Base-by-base conservation (phyloP, 2,797 vertebrate species). In the Helarctos malayanus region DNA sequence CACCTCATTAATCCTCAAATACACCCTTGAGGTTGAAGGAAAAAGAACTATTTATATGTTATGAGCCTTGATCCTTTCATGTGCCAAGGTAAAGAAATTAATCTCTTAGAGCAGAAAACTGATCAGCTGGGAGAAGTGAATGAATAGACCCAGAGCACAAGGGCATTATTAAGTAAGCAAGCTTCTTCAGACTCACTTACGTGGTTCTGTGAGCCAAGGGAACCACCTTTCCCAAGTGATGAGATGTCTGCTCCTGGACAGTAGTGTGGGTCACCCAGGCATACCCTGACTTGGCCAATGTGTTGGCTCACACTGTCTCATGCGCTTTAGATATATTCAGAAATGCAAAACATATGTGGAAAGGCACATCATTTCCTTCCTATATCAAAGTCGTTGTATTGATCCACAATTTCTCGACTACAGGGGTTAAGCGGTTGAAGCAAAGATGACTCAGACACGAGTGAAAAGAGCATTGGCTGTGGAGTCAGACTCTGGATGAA, bases 1-100 rank as follows among this genome's bases (percentile, higher is more conserved):
- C 94, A 94, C 92, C 45, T 94, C 92, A 97, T 97, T 97, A 97
- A 97, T 98, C 93, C 94, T 96, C 84, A 96, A 82, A 94, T 32
- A 97, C 13, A 93, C 56, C 41, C 97, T 93, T 96, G 69, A 76
- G 71, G 73, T 35, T 76, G 21, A 93, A 91, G 54, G 18, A 79
- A 71, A 94, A 52, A 79, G 57, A 95, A 88, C 94, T 73, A 90
- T 95, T 96, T 93, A 76, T 96, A 85, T 47, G 32, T 75, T 73
- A 91, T 73, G 41, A 92, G 90, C 15, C 68, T 97, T 94, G 68
- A 97, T 89, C 47, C 65, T 95, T 91, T 78, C 69, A n/a, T 81
- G 19, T 83, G 78, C 57, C 57, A 86, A 61, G 78, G 83, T 83
- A 95, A 97, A 91, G n/a, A 90, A 93, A 97, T 96, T 85, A 95